Conservation (phyloP, 2,888 invertebrate genomes). For the Platycnemis pennipes region DNA sequence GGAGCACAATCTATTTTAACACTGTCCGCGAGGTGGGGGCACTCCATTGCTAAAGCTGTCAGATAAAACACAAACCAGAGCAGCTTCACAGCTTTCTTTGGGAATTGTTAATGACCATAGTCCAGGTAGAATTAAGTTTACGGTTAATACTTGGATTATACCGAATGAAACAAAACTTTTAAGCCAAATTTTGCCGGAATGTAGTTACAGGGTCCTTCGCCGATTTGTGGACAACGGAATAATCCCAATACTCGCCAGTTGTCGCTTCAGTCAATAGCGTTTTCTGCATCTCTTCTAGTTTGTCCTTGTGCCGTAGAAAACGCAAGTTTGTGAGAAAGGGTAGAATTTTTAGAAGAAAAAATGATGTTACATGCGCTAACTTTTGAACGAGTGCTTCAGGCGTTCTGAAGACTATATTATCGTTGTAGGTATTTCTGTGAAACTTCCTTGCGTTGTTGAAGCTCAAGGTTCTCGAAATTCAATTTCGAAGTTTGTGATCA, state of each 20-base stretch:
- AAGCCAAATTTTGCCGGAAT: slow-evolving; percentile 50
- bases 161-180: slow-evolving; percentile 4
- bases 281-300: slow-evolving; percentile 31
- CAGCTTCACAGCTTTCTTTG: slow-evolving; percentile 1
- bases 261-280: slow-evolving; percentile 62
- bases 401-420: not conserved
- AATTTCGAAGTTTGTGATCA: not conserved
- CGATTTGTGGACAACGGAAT: slow-evolving; percentile 50
- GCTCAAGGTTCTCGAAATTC: not conserved
- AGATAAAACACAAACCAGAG: slow-evolving; percentile 50
- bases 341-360: not conserved
- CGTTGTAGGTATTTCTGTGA: too few species aligned
- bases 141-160: not conserved
- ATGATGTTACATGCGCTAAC: not conserved
- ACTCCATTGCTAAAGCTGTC: slow-evolving; percentile 81
- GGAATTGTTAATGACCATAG: slow-evolving; percentile 24
- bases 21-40: slow-evolving; percentile 85
- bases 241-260: slow-evolving; percentile 56
- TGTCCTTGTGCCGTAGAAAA: slow-evolving; percentile 63
- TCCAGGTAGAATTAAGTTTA: not conserved
- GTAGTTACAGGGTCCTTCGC: slow-evolving; percentile 36
- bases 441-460: not conserved
- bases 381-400: not conserved
- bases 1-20: slow-evolving; percentile 82
- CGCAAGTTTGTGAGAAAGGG: not conserved